phyloP scores from a whole-genome alignment of 2,113 vertebrate species.

The Rafetus swinhoei region DNA sequence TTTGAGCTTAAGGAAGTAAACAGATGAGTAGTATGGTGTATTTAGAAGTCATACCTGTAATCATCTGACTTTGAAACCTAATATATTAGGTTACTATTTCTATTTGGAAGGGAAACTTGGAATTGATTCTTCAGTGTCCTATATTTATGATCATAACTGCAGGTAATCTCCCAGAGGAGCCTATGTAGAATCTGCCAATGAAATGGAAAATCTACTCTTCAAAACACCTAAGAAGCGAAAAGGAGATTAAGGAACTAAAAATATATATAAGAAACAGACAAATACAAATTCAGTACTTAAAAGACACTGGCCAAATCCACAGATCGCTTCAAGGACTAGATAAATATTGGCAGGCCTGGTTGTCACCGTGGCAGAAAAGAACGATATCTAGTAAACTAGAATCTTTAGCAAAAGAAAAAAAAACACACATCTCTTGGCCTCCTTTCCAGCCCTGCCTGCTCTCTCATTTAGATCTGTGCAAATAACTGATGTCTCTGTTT shows the following conservation, averaged over 20 bases:
- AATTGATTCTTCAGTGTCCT: neutral
- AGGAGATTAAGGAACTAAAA: neutral
- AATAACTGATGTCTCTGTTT: neutral
- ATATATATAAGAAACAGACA: neutral
- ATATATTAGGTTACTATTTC: neutral
- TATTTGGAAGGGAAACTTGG: neutral
- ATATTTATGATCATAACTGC: neutral
- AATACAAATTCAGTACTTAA: neutral
- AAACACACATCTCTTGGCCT: neutral
- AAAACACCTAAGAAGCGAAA: neutral
- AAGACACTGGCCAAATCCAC: neutral
- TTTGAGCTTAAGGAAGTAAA: conserved; percentile 47
- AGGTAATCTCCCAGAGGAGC: neutral
- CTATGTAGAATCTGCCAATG: neutral
- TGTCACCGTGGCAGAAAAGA: neutral
- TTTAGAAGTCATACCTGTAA: conserved; percentile 5
- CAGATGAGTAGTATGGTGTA: neutral
- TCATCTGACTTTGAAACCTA: conserved; percentile 8
- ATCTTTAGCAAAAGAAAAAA: neutral
- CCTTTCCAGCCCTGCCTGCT: neutral
- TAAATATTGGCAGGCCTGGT: rapidly evolving
- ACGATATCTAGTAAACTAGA: neutral
- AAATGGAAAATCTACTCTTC: neutral
- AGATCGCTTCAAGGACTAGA: neutral
- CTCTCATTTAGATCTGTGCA: neutral